Conservation (phyloP, 2,113 vertebrate genomes). For the Rhea americana region DNA sequence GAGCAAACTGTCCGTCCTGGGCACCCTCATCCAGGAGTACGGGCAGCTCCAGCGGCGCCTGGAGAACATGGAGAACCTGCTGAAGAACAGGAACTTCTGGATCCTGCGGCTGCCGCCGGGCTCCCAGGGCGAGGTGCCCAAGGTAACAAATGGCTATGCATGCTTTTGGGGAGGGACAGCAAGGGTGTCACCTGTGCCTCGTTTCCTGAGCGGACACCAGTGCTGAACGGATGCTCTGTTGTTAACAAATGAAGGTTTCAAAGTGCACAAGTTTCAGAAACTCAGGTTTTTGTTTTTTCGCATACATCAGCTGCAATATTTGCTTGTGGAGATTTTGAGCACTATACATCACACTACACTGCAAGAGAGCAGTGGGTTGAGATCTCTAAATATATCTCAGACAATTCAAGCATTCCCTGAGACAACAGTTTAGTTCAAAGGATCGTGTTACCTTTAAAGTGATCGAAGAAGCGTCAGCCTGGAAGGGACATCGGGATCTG, state of each 20-base stretch:
- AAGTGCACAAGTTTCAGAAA: not conserved
- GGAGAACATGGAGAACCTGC: constrained; percentile 75
- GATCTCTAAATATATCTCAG: not conserved
- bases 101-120: constrained; percentile 56
- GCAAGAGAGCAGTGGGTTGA: too few species aligned
- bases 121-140: constrained; percentile 54
- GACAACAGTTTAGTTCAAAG: too few species aligned
- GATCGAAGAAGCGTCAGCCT: not conserved
- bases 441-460: not conserved
- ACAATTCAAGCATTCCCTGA: not conserved
- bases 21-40: constrained; percentile 71
- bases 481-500: not conserved
- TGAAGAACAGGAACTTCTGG: constrained; percentile 68
- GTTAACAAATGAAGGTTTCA: not conserved
- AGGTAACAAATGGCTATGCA: not conserved
- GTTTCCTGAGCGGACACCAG: too few species aligned
- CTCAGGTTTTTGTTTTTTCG: not conserved
- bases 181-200: too few species aligned
- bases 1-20: constrained; percentile 67
- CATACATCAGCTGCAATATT: not conserved
- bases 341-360: not conserved
- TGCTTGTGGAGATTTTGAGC: not conserved
- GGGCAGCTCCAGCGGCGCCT: constrained; percentile 70
- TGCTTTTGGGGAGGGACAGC: too few species aligned
- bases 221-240: not conserved